Evolutionary conservation across 23 tunicate species (phyloP), one percentile per base, ranked within the genome.

Genomic region (Botrylloides violaceus): DNA sequence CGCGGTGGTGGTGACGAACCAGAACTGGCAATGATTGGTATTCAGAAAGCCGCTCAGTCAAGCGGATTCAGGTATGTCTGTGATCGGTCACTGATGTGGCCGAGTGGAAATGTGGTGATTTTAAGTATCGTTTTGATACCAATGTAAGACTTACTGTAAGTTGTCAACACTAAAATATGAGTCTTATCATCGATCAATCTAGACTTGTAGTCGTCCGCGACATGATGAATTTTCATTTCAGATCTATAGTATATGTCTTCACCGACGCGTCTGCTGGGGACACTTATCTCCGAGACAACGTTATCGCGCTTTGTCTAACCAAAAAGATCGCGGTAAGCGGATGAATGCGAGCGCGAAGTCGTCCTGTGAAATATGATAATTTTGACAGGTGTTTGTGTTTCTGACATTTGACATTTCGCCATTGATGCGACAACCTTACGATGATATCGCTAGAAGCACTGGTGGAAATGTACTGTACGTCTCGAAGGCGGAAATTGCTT

Each of bases 241-340:
- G 91, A 39, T 79, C 84, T 12, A 64, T 85, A 15, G 55, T 85
- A 32, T 85, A 81, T 34, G 48, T 75, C 63, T 81, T 85, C 77
- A 85, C 92, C 18, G 92, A 85, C 43, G 92, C 92, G 0, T 30
- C 79, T 3, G 92, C 84, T 21, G 32, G 53, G 36, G 92, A 85
- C 33, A 60, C 18, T 5, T 57, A 66, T 2, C 34, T 85, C 32
- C 66, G 64, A 58, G 66, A 49, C 71, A 66, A 83, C 27, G 80
- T 85, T 26, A 85, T 85, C 28, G 92, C 92, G 3, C 70, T 77
- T 27, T 76, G 76, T 0, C 19, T 85, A 21, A 85, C 79, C 74
- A 72, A 71, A 24, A 85, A 85, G 59, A 65, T 85, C 29, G 31
- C 86, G 80, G 92, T 85, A 36, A 64, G 30, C 30, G 30, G 30